Conservation (phyloP, 1,140 invertebrate species). For the Musca domestica region DNA sequence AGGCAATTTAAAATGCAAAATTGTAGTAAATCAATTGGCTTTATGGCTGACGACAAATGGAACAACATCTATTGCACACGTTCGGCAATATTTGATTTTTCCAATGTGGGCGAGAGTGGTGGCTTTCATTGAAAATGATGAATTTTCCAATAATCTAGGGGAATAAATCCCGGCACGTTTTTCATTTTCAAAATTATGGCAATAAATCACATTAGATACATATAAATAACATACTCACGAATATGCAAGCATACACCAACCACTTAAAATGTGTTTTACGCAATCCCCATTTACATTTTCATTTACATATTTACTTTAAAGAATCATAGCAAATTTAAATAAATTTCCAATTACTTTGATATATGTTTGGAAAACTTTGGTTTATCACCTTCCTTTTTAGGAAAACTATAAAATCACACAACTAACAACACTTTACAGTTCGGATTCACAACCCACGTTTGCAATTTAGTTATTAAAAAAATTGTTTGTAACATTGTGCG, state of each 20-base stretch:
- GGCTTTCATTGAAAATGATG: not conserved
- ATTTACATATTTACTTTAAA: not conserved
- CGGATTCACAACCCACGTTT: no score
- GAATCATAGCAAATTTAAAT: slow-evolving; percentile 3
- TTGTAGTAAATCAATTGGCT: slow-evolving; percentile 50
- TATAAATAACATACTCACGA: not conserved
- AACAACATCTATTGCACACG: no score
- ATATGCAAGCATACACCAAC: not conserved
- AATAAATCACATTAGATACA: slow-evolving; percentile 21
- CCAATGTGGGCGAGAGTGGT: not conserved
- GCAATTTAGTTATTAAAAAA: no score
- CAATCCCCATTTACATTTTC: not conserved
- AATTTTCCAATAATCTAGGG: no score
- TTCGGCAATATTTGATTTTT: no score
- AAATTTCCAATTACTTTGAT: slow-evolving; percentile 7
- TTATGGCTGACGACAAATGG: not conserved
- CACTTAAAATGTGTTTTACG: not conserved
- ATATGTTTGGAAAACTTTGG: no score
- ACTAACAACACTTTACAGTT: no score
- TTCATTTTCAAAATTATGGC: slow-evolving; percentile 22
- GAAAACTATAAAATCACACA: no score
- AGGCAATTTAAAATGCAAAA: slow-evolving; percentile 49
- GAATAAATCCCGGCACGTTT: slow-evolving; percentile 4
- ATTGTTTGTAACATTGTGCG: no score
- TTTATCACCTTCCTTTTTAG: no score